A percentile compares a stretch with the other conserved stretches of the same genome.
These are phyloP conservation scores for Trachurus trachurus DNA, from an alignment of 2,797 vertebrate species.

Conservation along the genomic window DNA sequence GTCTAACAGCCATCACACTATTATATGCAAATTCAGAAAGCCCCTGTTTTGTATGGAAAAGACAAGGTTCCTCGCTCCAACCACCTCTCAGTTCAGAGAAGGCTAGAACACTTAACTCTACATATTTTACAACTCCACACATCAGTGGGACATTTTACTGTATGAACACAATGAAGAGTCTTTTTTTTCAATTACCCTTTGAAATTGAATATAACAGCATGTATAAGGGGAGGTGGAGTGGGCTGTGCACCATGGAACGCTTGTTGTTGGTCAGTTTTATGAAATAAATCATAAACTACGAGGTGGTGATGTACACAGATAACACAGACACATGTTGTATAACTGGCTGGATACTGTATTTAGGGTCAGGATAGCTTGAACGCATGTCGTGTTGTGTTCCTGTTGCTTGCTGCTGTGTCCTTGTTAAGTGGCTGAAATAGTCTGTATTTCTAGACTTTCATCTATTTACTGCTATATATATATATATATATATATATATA, in stretches of 20 bases:
- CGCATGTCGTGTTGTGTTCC: not conserved
- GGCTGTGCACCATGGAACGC: not conserved
- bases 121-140: conserved; percentile 33
- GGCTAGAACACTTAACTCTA: conserved; percentile 28
- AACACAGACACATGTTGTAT: not conserved
- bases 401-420: not conserved
- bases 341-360: not conserved
- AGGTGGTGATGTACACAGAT: too few species aligned
- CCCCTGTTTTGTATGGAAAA: conserved; percentile 9
- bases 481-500: not conserved
- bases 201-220: conserved; percentile 39
- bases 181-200: conserved; percentile 12
- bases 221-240: not conserved
- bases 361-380: not conserved
- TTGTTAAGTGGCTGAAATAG: not conserved
- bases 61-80: not conserved
- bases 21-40: conserved; percentile 26
- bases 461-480: not conserved
- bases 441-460: not conserved
- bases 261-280: not conserved
- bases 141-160: conserved; percentile 23
- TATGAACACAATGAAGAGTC: conserved; percentile 7
- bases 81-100: conserved; percentile 12
- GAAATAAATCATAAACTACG: conserved; percentile 19
- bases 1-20: conserved; percentile 8